These are phyloP conservation scores for Fratercula arctica DNA, from an alignment of 2,797 vertebrate genomes.

Conservation along the genomic window DNA sequence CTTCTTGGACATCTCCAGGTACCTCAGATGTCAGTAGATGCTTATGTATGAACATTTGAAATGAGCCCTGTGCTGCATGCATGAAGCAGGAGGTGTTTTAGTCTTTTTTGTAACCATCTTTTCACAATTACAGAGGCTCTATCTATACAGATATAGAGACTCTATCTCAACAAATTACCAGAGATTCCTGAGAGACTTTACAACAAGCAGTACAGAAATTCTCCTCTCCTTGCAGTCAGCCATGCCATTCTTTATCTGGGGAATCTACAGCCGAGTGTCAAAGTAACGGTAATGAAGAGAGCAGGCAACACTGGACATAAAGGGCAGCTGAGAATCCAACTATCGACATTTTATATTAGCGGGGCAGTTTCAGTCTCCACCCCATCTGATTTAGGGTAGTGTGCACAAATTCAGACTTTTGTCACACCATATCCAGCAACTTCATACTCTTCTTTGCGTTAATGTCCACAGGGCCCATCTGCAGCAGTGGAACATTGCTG, in stretches of 20 bases:
- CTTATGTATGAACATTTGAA: neutral
- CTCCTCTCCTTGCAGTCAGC: neutral
- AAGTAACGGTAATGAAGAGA: neutral
- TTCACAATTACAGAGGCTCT: neutral
- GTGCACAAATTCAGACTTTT: neutral
- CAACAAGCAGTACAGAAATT: neutral
- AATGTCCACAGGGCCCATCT: neutral
- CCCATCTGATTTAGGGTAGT: neutral
- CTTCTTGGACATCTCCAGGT: neutral
- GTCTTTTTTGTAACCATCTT: neutral
- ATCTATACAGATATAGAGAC: neutral
- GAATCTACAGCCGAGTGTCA: neutral
- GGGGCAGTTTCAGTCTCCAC: neutral
- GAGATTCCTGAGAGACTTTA: neutral
- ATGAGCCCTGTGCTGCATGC: neutral
- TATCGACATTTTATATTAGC: neutral
- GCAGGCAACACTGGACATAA: neutral
- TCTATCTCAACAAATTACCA: neutral
- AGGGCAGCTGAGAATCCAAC: neutral
- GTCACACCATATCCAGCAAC: neutral
- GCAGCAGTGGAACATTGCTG: neutral
- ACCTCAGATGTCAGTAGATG: neutral
- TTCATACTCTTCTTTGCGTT: neutral
- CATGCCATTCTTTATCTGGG: neutral
- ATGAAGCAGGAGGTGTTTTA: neutral